phyloP scores from a whole-genome alignment of 1,140 invertebrate genomes.

The Rhopalosiphum padi region DNA sequence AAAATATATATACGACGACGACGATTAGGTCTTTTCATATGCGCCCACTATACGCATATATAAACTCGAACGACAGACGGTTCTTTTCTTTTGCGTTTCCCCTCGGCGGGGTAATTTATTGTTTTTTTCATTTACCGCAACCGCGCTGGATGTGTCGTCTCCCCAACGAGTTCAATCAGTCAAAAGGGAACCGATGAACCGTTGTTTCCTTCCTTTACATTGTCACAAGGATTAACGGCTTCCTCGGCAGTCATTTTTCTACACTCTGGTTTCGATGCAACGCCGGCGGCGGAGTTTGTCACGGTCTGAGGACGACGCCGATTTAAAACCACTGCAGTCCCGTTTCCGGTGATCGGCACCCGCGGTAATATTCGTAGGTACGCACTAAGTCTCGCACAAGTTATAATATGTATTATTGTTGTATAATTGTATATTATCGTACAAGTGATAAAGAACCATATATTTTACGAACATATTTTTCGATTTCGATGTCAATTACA shows the following conservation, averaged over 20 bases:
- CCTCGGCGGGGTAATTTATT: constrained; percentile 5
- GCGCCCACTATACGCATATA: background rate
- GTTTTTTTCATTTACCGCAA: background rate
- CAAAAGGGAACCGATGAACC: constrained; percentile 58
- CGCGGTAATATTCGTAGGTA: background rate
- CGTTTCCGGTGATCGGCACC: constrained; percentile 31
- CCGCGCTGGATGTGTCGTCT: background rate
- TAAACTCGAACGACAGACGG: background rate
- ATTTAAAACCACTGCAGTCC: background rate
- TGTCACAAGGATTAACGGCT: constrained; percentile 56
- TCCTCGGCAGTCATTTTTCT: constrained; percentile 14
- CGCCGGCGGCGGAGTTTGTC: constrained; percentile 16
- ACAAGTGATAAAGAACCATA: too few species aligned
- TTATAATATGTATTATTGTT: background rate
- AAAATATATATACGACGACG: background rate
- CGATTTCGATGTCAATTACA: too few species aligned
- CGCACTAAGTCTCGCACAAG: background rate
- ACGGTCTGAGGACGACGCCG: constrained; percentile 44
- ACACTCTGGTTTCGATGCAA: background rate
- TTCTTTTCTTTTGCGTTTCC: constrained; percentile 43
- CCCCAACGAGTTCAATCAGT: constrained; percentile 49
- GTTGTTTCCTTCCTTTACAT: constrained; percentile 56
- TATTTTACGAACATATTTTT: too few species aligned
- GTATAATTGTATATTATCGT: too few species aligned
- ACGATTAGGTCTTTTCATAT: background rate